Base-by-base conservation (phyloP, 2,113 vertebrate genomes). In the Cavia porcellus region DNA sequence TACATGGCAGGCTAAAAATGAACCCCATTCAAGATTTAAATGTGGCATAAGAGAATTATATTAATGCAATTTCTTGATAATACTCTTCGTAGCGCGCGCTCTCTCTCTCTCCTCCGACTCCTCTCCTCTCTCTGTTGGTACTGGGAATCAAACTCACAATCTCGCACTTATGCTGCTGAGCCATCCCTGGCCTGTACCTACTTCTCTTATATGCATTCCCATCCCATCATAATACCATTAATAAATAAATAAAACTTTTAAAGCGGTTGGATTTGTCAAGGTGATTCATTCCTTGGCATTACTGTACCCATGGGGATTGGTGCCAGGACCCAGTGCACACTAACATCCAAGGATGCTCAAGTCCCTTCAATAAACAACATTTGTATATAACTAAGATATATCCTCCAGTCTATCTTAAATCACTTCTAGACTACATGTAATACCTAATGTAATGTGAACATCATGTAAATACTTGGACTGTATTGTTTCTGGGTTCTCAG, bases 211-310 rank as follows among this genome's bases (percentile, higher is more conserved):
- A 19, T 47, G 32, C 81, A 50, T 66, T n/a, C 6, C 74, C 8
- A 83, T 25, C 11, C 59, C 15, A 61, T 94, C 35, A 70, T 8
- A 80, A 12, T 32, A 62, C 66, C 82, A 92, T 57, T 20, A 66
- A 89, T 68, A 86, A 66, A 57, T 88, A n/a, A 84, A 42, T 75
- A 82, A 86, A 74, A 87, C 10, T n/a, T 94, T 79, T 45, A 92
- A 95, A 61, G 45, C 2, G 79, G 22, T 79, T 83, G 35, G 14
- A 28, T 86, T 70, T 95, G 66, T 59, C 47, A 59, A 13, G 1
- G 20, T n/a, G 32, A 83, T 57, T 61, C 79, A 82, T 42, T 15
- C 59, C 25, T 32, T 50, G 45, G 10, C 28, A 28, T 50, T 47
- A 17, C 7, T 79, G 50, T 59, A 45, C 32, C n/a, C 19, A 24